Evolutionary conservation across 2,888 invertebrate genomes (phyloP).

Genomic region (Apamea sordens): DNA sequence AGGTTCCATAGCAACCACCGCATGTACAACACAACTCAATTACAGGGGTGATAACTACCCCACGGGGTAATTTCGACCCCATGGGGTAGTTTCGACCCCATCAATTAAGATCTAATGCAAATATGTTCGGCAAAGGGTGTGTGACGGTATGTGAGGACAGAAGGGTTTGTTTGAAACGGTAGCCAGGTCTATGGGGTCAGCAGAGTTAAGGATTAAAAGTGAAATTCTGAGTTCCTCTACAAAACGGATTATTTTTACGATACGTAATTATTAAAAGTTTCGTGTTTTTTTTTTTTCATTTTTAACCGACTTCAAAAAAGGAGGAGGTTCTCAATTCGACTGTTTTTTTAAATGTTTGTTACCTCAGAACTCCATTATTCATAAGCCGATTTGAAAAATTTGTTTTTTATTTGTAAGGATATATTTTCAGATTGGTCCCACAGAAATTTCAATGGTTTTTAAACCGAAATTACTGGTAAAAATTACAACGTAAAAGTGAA

Average conservation of each 20-base stretch:
- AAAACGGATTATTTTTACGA: neutral
- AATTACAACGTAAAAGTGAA: no score
- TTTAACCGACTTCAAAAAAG: no score
- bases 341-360: no score
- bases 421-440: no score
- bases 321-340: no score
- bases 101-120: constrained; percentile 66
- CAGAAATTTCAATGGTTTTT: no score
- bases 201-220: neutral
- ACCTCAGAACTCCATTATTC: no score
- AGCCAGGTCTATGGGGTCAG: neutral
- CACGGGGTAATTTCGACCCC: constrained; percentile 48
- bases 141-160: constrained; percentile 42
- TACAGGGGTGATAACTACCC: constrained; percentile 53
- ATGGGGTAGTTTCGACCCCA: constrained; percentile 56
- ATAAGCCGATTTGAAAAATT: no score
- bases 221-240: neutral
- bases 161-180: constrained; percentile 11
- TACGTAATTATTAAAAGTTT: no score
- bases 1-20: neutral
- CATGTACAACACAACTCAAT: constrained; percentile 52
- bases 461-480: no score
- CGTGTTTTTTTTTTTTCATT: no score
- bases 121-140: constrained; percentile 48
- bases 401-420: no score